Evolutionary conservation across 2,797 vertebrate species (phyloP), one percentile per base, ranked within the genome.

Genomic region (Threskiornis aethiopicus): DNA sequence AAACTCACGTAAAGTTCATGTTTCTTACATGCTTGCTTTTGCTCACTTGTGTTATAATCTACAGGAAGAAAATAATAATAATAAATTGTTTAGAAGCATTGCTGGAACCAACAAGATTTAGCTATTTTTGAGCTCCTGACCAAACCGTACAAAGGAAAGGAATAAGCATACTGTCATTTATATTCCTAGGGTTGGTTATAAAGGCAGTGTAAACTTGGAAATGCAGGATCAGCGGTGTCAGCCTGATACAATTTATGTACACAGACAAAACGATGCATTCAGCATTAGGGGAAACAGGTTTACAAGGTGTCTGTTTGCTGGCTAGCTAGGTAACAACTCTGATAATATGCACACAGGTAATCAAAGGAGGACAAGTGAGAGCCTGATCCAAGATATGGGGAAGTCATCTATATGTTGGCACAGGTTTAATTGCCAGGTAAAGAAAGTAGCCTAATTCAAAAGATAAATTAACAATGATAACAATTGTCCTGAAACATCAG

Each of bases 1-100:
- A 99, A 99, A 92, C 99, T 99, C 97, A 99, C 99, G 5, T 99
- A 99, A 44, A 99, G 99, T 96, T 99, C 99, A 10, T 99, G 99
- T 96, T 99, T 99, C 98, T 99, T 99, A 96, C 99, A 99, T 76
- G 99, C 99, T 97, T 99, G 99, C 89, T 99, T 99, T 98, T 99
- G 99, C 96, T 99, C 99, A 13, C 99, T 99, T 69, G 99, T 99
- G 97, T 99, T 99, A 95, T 99, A 99, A 98, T 99, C 99, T 99
- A 94, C 46, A 90, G 49, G 78, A 64, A 93, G 75, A 79, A 96
- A 97, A 96, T 37, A 85, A 84, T 46, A 94, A 75, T 80, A 90
- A 77, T 26, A 83, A 65, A 33, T 39, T 59, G 10, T 72, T 67
- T 49, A 42, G 42, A 47, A 76, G 24, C 19, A 51, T 39, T 83